Evolutionary conservation across 2,113 vertebrate species (phyloP), one percentile per base, ranked within the genome.

Genomic region (Lagopus muta): DNA sequence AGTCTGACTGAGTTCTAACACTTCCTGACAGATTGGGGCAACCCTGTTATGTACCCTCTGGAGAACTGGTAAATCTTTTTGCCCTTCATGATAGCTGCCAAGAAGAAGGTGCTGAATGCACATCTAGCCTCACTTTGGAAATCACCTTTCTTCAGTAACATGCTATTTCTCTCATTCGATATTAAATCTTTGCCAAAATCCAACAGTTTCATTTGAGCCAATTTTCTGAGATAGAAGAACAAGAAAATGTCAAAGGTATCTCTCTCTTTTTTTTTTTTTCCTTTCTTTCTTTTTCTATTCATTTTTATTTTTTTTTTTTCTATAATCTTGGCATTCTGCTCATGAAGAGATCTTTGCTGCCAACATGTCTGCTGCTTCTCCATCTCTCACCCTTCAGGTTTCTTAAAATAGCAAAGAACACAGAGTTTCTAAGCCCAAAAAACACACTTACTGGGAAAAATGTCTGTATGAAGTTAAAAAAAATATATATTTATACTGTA

Each of bases 401-500:
- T 94, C 95, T 91, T 96, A 96, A 96, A 96, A 96, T 96, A 96
- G 92, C 83, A 90, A 96, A 93, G 96, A 96, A 96, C 96, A 96
- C 70, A 84, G 92, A 94, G 95, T 94, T 95, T 93, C 92, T 92
- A 76, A 96, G 82, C 76, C 93, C 5, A 12, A 95, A 93, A 95
- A 97, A 83, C 82, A 88, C 86, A 83, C 75, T 94, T 84, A 84
- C 91, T 90, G 82, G 91, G 93, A 81, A 95, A 94, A 86, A 81
- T 86, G 66, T 91, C 93, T 93, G 91, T 85, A 96, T 84, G 50
- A 95, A 94, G 84, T 88, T 90, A 89, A 40, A 88, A 91, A 90
- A 95, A 10, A 55, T 55, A 88, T 92, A 92, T 96, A 96, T 95
- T 96, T 96, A 93, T 95, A 96, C 91, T 92, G 87, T 91, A 96